Evolutionary conservation across 2,888 invertebrate species (phyloP), one percentile per base, ranked within the genome.

Genomic region (Fissipunctia ypsillon): DNA sequence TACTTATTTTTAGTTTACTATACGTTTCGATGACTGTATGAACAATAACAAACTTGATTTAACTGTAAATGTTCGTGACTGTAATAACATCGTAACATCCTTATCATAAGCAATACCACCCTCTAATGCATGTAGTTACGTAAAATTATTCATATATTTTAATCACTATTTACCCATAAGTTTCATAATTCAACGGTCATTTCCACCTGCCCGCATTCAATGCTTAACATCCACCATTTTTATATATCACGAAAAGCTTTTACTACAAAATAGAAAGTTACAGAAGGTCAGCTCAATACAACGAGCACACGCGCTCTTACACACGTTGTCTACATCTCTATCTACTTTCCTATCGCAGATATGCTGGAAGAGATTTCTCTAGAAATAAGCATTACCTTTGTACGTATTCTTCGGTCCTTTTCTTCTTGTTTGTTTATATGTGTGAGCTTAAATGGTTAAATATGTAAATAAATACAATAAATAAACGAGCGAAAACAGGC

Each of bases 161-260:
- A 6, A 56, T 73, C 35, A 74, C 59, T 72, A 66, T 73, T 59
- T 64, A 28, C n/a, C 43, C 10, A 9, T 57, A n/a, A 25, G 31
- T 3, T 45, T 45, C 50, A 74, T 74, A 4, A 59, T 66, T 73
- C 73, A 74, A 59, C 6, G 25, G 31, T 14, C 6, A 73, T 50
- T 28, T 65, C 31, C 57, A 31, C 28, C 38, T 65, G 41, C n/a
- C 28, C 38, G 7, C 59, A n/a, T 43, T 41, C 16, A n/a, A 54
- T 60, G 28, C 19, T 73, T 38, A n/a, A 70, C 16, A 19, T 28
- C 4, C 43, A 45, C 6, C 19, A 3, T 35, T 61, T 19, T 35
- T 70, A 22, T 22, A 56, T 45, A 48, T 69, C 19, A n/a, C 14
- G 25, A 61, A 35, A 45, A 60, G 14, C 14, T 68, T 45, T 45